These are phyloP conservation scores for Entomyzon cyanotis DNA, from an alignment of 2,113 vertebrate genomes.

Conservation along the genomic window DNA sequence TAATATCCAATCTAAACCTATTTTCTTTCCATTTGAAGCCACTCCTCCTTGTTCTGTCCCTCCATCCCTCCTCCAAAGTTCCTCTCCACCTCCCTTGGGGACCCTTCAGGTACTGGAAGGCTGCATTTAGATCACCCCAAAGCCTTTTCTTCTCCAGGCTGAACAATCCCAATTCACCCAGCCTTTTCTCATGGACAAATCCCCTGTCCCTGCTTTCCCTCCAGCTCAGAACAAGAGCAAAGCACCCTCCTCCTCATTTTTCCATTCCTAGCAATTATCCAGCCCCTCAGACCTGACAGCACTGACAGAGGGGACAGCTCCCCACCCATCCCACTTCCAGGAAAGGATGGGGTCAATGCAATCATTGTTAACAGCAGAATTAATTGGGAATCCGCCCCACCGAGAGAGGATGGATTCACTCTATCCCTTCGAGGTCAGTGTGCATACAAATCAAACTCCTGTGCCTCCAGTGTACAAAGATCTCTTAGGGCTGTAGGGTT, in stretches of 20 bases:
- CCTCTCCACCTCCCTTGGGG: background rate
- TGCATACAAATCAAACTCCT: background rate
- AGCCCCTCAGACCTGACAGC: background rate
- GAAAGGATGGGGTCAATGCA: background rate
- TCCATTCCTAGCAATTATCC: background rate
- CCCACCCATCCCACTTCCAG: background rate
- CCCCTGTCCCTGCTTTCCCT: background rate
- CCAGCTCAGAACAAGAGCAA: background rate
- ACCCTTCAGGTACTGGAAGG: background rate
- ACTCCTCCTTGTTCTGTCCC: background rate
- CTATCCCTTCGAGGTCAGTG: rapidly evolving
- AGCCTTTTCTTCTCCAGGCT: background rate
- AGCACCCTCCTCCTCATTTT: background rate
- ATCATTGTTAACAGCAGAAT: background rate
- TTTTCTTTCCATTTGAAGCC: background rate
- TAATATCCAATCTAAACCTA: background rate
- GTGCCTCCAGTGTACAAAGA: background rate
- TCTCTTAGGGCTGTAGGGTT: background rate
- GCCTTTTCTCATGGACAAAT: background rate
- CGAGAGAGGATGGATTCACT: background rate
- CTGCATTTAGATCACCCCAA: background rate
- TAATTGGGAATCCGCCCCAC: background rate
- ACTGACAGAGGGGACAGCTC: background rate
- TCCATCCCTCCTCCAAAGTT: background rate
- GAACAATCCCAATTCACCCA: background rate